Evolutionary conservation across 2,797 vertebrate species (phyloP).

Genomic region (Calcarius lapponicus): DNA sequence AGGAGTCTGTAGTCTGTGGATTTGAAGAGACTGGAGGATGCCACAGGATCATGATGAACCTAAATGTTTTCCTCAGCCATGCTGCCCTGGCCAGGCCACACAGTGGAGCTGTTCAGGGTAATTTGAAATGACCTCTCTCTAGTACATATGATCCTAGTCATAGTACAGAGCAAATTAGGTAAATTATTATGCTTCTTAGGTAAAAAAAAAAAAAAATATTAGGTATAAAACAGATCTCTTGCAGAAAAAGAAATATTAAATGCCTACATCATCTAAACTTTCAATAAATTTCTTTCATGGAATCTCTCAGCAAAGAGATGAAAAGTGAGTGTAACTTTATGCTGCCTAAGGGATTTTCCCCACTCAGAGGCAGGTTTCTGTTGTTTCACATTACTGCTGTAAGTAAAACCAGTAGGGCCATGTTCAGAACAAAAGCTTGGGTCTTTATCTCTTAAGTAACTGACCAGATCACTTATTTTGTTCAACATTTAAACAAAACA

Average conservation of each 20-base stretch:
- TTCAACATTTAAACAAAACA: neutral
- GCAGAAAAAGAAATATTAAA: conserved; percentile 4
- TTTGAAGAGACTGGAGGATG: neutral
- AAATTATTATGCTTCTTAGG: neutral
- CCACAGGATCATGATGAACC: neutral
- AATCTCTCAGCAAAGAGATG: neutral
- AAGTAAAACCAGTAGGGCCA: neutral
- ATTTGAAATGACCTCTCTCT: neutral
- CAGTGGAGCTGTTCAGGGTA: neutral
- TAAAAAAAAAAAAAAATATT: conserved; percentile 24
- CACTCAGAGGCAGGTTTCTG: neutral
- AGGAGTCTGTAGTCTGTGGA: neutral
- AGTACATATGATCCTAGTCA: neutral
- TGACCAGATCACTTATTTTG: neutral
- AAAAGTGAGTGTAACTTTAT: neutral
- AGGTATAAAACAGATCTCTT: neutral
- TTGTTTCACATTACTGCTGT: neutral
- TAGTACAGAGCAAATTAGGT: neutral
- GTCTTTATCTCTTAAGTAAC: neutral
- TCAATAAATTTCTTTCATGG: neutral
- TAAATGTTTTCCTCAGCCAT: neutral
- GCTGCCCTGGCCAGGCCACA: neutral
- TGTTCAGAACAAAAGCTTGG: neutral
- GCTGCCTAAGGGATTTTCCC: neutral
- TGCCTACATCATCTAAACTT: neutral